phyloP scores from a whole-genome alignment of 92 coral and sea anemone species.

The Anthopleura xanthogrammica region DNA sequence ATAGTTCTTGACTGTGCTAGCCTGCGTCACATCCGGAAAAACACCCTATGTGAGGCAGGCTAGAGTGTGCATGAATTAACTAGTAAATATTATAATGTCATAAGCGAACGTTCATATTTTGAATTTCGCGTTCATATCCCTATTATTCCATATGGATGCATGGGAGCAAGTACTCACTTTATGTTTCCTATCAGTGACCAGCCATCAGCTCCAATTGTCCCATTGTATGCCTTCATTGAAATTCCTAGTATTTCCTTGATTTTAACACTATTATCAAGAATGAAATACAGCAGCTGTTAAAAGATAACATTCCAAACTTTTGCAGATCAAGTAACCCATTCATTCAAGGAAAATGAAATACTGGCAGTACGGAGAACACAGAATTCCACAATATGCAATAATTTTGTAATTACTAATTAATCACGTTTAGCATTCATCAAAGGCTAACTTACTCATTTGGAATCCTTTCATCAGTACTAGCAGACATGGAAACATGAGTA shows the following conservation, averaged over 20 bases:
- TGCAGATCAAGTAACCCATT: too few relatives aligned
- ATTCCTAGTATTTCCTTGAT: conserved; percentile 36
- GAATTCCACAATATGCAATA: background rate
- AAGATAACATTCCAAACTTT: too few relatives aligned
- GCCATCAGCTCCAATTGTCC: conserved; percentile 62
- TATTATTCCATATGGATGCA: too few relatives aligned
- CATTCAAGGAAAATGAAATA: too few relatives aligned
- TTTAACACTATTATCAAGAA: conserved; percentile 22
- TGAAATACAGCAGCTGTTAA: background rate
- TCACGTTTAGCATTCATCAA: background rate
- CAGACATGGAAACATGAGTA: background rate
- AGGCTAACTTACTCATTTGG: conserved; percentile 23
- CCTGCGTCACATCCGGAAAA: too few relatives aligned
- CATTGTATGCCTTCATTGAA: conserved; percentile 53
- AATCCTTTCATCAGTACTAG: background rate
- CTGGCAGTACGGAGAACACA: too few relatives aligned
- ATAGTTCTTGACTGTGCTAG: background rate
- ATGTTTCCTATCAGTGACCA: conserved; percentile 82
- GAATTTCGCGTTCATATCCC: too few relatives aligned
- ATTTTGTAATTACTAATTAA: too few relatives aligned
- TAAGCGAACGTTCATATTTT: too few relatives aligned
- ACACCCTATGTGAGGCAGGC: too few relatives aligned
- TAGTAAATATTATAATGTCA: too few relatives aligned
- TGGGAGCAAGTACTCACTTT: conserved; percentile 49
- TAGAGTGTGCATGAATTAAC: too few relatives aligned